These are phyloP conservation scores for Bicyclus anynana DNA, from an alignment of 1,140 invertebrate genomes.

Conservation along the genomic window DNA sequence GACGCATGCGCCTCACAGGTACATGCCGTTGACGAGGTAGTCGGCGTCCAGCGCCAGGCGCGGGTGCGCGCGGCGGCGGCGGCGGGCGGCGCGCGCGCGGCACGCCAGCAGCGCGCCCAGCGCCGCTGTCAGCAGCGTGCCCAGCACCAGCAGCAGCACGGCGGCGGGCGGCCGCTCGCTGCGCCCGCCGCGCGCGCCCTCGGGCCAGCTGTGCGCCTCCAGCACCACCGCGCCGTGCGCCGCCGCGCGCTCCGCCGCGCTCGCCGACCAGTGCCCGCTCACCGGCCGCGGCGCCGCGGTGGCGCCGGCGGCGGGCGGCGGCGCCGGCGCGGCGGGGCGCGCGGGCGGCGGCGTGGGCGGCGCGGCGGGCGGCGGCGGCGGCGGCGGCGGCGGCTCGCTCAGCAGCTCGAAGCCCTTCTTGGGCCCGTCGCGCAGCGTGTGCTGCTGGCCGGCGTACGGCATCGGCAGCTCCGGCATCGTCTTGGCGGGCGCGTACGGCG, in stretches of 20 bases:
- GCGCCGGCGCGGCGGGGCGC: conserved; percentile 5
- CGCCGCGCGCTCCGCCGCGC: not conserved
- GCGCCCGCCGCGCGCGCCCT: conserved; percentile 78
- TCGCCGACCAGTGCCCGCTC: not conserved
- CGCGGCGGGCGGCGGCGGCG: conserved; percentile 18
- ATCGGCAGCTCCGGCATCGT: conserved; percentile 60
- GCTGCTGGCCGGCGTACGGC: conserved; percentile 45
- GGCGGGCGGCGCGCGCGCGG: conserved; percentile 84
- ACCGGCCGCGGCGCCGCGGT: conserved; percentile 23
- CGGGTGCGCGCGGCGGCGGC: conserved; percentile 86
- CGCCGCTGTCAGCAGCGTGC: conserved; percentile 80
- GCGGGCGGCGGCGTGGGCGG: conserved; percentile 20
- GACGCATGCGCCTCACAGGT: conserved; percentile 76
- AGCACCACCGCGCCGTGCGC: conserved; percentile 9
- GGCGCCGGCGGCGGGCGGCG: conserved; percentile 22
- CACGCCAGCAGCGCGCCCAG: conserved; percentile 87
- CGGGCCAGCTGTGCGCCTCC: conserved; percentile 29
- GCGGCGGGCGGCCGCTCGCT: conserved; percentile 86
- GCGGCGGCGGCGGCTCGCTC: conserved; percentile 20
- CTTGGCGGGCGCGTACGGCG: conserved; percentile 40
- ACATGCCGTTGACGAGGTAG: conserved; percentile 98
- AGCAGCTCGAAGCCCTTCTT: conserved; percentile 59
- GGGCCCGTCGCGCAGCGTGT: conserved; percentile 52
- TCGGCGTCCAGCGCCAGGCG: conserved; percentile 96
- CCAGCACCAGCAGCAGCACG: conserved; percentile 88